Percentiles rank a stretch among this genome's conserved stretches.
Evolutionary conservation across 2,888 invertebrate genomes (phyloP).

Genomic region (Coecobrya sp.): DNA sequence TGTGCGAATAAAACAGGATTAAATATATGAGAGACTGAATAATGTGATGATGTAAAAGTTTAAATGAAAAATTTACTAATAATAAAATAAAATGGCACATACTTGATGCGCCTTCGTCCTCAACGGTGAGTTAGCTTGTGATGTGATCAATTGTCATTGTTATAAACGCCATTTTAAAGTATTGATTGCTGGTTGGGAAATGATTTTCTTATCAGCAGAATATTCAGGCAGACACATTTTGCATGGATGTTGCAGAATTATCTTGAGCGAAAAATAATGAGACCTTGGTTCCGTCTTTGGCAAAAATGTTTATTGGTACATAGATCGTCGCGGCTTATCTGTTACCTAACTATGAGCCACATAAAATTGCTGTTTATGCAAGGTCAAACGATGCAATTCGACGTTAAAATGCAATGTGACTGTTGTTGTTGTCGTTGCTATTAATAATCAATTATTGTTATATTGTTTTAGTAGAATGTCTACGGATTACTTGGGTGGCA

Average conservation of each 20-base stretch:
- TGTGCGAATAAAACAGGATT: slow-evolving; percentile 51
- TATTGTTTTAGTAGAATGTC: slow-evolving; percentile 17
- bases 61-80: background rate
- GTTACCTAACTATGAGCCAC: background rate
- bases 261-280: background rate
- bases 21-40: no score
- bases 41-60: no score
- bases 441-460: background rate
- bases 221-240: slow-evolving; percentile 5
- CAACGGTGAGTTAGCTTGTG: no score
- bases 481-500: background rate
- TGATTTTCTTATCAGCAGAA: background rate
- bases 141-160: background rate
- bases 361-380: background rate
- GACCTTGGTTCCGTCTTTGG: slow-evolving; percentile 41
- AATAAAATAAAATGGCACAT: background rate
- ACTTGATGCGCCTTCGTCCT: background rate
- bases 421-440: slow-evolving; percentile 4
- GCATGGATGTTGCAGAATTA: background rate
- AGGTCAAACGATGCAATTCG: slow-evolving; percentile 8
- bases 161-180: background rate
- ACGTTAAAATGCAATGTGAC: background rate
- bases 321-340: background rate
- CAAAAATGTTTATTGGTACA: slow-evolving; percentile 9
- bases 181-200: slow-evolving; percentile 15